Conservation (phyloP, 1,140 invertebrate genomes). For the Eriocheir sinensis region DNA sequence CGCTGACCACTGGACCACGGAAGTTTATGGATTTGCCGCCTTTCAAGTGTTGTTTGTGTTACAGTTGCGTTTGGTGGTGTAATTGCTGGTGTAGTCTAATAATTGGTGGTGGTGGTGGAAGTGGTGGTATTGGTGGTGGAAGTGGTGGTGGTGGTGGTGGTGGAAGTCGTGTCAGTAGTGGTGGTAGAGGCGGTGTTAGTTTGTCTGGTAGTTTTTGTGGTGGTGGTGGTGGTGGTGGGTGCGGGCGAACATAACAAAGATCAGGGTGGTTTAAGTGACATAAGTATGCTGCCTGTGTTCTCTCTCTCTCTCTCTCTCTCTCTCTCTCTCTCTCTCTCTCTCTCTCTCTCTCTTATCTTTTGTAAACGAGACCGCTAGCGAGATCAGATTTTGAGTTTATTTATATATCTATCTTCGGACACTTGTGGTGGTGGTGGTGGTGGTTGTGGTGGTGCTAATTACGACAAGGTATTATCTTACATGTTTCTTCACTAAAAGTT, state of each 20-base stretch:
- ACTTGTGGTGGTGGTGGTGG: not conserved
- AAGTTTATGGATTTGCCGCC: no score
- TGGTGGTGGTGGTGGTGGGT: not conserved
- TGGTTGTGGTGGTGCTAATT: not conserved
- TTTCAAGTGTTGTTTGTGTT: no score
- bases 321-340: conserved; percentile 16
- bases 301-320: conserved; percentile 41
- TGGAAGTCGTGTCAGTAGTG: not conserved
- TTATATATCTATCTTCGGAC: not conserved
- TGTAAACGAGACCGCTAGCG: not conserved
- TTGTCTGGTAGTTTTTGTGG: not conserved
- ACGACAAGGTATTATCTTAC: not conserved
- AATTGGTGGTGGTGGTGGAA: no score
- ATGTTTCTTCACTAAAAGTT: not conserved
- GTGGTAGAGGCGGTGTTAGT: not conserved
- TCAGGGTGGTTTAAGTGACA: not conserved
- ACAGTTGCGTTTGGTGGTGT: no score
- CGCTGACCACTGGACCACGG: no score
- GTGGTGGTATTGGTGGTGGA: no score
- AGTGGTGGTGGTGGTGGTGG: no score
- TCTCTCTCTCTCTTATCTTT: not conserved
- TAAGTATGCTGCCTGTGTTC: not conserved
- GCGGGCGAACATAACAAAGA: not conserved
- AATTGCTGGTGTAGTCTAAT: no score
- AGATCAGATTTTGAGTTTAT: not conserved